Percentiles rank a stretch among this genome's conserved stretches.
Conservation (phyloP, 2,888 invertebrate genomes). For the Apamea monoglypha region DNA sequence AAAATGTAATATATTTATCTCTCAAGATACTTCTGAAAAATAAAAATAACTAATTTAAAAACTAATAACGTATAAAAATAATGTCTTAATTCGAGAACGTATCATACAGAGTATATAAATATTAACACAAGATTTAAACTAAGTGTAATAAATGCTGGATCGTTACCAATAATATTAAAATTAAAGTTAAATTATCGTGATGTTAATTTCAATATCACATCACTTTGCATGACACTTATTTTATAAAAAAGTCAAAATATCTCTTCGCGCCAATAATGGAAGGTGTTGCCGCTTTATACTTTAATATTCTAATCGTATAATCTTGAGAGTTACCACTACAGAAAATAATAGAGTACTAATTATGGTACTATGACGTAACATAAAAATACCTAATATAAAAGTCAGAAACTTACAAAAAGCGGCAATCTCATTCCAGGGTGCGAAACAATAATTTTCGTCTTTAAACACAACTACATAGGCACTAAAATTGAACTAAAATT, state of each 20-base stretch:
- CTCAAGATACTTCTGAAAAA: slow-evolving; percentile 36
- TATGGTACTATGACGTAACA: neutral
- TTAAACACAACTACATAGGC: slow-evolving; percentile 24
- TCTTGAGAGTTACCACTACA: neutral
- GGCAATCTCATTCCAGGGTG: neutral
- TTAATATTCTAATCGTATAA: neutral
- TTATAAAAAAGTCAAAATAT: neutral
- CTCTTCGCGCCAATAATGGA: neutral
- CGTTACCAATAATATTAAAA: slow-evolving; percentile 47
- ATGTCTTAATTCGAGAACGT: slow-evolving; percentile 56
- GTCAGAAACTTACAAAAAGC: slow-evolving; percentile 1
- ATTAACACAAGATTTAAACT: slow-evolving; percentile 65
- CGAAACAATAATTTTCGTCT: slow-evolving; percentile 17
- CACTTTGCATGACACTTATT: slow-evolving; percentile 40
- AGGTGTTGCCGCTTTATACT: slow-evolving; percentile 15
- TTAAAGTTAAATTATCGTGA: slow-evolving; percentile 38
- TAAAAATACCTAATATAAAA: no score
- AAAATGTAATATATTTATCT: slow-evolving; percentile 49
- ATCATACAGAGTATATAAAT: slow-evolving; percentile 67
- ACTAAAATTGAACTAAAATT: slow-evolving; percentile 57
- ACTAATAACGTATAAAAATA: slow-evolving; percentile 50
- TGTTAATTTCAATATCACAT: slow-evolving; percentile 36
- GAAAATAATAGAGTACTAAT: slow-evolving; percentile 1
- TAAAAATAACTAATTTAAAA: slow-evolving; percentile 43
- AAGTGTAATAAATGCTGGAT: slow-evolving; percentile 69